Percentiles rank a stretch among this genome's conserved stretches.
phyloP scores from a whole-genome alignment of 35 echinoderm and acorn worm species.

The Ophiothrix spiculata region DNA sequence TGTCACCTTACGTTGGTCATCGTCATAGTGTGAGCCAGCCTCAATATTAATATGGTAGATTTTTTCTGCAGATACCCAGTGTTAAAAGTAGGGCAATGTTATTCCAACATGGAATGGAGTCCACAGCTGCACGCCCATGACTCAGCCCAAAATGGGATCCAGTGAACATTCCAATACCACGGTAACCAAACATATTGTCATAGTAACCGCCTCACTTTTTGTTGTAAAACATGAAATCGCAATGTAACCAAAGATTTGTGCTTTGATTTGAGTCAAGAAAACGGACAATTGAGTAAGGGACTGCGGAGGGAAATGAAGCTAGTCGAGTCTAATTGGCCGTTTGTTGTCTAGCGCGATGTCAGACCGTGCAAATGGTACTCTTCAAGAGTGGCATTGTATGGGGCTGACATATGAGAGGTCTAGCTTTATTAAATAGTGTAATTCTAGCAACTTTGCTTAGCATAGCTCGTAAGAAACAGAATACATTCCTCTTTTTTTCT shows the following conservation, averaged over 20 bases:
- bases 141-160: not conserved
- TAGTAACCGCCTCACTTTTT: constrained; percentile 1
- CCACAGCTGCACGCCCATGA: not conserved
- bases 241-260: not conserved
- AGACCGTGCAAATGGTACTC: not conserved
- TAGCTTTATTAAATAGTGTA: constrained; percentile 2
- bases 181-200: not conserved
- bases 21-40: too few relatives aligned
- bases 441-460: not conserved
- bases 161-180: constrained; percentile 15
- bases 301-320: not conserved
- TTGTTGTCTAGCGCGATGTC: not conserved
- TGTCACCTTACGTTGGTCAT: too few relatives aligned
- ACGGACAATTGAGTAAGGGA: not conserved
- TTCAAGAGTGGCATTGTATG: not conserved
- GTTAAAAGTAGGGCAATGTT: not conserved
- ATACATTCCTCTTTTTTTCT: not conserved
- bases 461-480: not conserved
- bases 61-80: too few relatives aligned
- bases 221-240: not conserved
- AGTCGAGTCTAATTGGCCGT: too few relatives aligned
- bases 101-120: not conserved
- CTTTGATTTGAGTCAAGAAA: not conserved
- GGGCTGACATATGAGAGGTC: not conserved
- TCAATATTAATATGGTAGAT: too few relatives aligned